Base-by-base conservation (phyloP, 2,113 vertebrate species). In the Brachionichthys hirsutus region DNA sequence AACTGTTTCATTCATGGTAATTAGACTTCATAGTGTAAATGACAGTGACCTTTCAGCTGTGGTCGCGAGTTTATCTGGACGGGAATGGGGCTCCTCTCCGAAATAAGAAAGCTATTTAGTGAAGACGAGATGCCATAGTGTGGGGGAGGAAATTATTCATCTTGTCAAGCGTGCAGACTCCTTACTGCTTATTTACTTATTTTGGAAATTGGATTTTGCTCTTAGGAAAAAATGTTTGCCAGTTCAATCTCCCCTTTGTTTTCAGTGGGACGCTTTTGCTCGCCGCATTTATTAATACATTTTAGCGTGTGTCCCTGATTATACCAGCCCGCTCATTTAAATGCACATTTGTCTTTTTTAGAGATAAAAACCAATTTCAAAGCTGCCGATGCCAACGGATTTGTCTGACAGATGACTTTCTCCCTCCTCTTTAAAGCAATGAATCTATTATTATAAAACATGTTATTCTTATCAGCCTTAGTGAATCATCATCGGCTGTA, bases 201-300 rank as follows among this genome's bases (percentile, higher is more conserved):
- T 78, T 82, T 74, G 17, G 44, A 79, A 84, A 86, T 85, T 83
- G 74, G 61, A 41, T 81, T 81, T 56, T 66, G 67, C 75, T 81
- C 54, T 66, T 17, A 0, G 70, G 80, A 54, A 81, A n/a, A 73
- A 69, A 75, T 13, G 16, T 57, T 35, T 73, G 64, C 64, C 67
- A 63, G 70, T 82, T 75, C 77, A 76, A 62, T 86, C 45, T 67
- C 48, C 45, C 52, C 34, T 47, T 40, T 53, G 35, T 78, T 74
- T 75, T 70, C 75, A 50, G 63, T 69, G 57, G 57, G 41, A 53
- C 48, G 61, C 54, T 82, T 83, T n/a, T 83, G 66, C 73, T 80
- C 75, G 67, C 9, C 22, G 72, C 74, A 81, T 81, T 84, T 75
- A 74, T 86, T 74, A 79, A 89, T 87, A 80, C 66, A 78, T 85